These are phyloP conservation scores for Pinctada fucata DNA, from an alignment of 2,888 invertebrate species.

Conservation along the genomic window DNA sequence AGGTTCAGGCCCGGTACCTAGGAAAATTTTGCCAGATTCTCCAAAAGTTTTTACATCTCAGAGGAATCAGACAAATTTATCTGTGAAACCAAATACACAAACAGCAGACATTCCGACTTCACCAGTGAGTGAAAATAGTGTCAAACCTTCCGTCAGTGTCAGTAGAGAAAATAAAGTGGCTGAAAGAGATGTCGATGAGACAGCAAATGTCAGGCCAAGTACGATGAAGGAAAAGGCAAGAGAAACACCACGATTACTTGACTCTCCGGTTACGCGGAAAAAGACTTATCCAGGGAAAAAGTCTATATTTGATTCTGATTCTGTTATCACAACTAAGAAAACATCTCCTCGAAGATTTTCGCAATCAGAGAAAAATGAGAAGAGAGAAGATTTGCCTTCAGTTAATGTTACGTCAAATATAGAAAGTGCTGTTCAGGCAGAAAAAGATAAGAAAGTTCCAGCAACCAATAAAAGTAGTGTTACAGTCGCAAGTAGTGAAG, in stretches of 20 bases:
- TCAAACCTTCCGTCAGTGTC: not conserved
- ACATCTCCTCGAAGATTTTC: not conserved
- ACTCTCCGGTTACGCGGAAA: slow-evolving; percentile 37
- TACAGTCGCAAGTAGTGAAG: not conserved
- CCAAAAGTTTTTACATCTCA: slow-evolving; percentile 16
- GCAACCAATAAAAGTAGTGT: not conserved
- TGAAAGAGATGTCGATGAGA: not conserved
- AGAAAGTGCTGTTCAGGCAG: not conserved
- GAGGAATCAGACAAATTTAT: slow-evolving; percentile 1
- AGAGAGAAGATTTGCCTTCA: not conserved
- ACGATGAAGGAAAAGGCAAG: slow-evolving; percentile 25
- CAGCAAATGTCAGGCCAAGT: slow-evolving; percentile 4
- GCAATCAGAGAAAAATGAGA: slow-evolving; percentile 8
- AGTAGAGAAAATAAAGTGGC: not conserved
- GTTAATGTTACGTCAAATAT: not conserved
- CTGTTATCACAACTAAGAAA: slow-evolving; percentile 15
- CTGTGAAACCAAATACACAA: not conserved
- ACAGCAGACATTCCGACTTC: slow-evolving; percentile 6
- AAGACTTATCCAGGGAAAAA: slow-evolving; percentile 32
- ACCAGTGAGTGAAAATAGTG: slow-evolving; percentile 2
- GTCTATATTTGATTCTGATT: slow-evolving; percentile 41
- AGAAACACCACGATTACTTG: slow-evolving; percentile 28
- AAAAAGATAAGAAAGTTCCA: slow-evolving; percentile 8
- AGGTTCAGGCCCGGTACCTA: slow-evolving; percentile 35
- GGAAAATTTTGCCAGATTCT: slow-evolving; percentile 32